Evolutionary conservation across 2,888 invertebrate species (phyloP).

Genomic region (Helleia helle): DNA sequence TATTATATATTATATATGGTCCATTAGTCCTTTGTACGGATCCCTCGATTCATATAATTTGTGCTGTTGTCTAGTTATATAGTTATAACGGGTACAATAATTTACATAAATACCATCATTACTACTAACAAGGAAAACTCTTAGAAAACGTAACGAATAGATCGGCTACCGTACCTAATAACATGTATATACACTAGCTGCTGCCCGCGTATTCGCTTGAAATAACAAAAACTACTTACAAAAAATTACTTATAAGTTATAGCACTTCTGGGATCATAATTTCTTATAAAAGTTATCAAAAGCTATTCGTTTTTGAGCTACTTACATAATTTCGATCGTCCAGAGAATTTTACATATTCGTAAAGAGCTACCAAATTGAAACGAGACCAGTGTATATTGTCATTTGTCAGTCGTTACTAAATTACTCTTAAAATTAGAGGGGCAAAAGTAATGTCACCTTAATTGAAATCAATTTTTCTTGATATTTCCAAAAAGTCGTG

Average conservation of each 20-base stretch:
- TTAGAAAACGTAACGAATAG: constrained; percentile 31
- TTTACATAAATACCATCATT: constrained; percentile 31
- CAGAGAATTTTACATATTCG: too few relatives aligned
- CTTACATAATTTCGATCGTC: too few relatives aligned
- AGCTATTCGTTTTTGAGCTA: too few relatives aligned
- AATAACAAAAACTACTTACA: too few relatives aligned
- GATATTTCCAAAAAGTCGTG: too few relatives aligned
- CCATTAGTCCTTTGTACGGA: constrained; percentile 13
- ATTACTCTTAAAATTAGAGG: constrained; percentile 13
- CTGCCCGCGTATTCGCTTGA: too few relatives aligned
- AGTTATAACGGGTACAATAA: constrained; percentile 17
- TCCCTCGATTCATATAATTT: constrained; percentile 20
- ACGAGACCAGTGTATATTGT: constrained; percentile 64
- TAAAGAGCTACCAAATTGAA: constrained; percentile 40
- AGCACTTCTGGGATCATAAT: too few relatives aligned
- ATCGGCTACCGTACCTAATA: constrained; percentile 19
- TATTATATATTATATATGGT: constrained; percentile 8
- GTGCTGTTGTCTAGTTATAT: constrained; percentile 16
- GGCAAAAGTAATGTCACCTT: too few relatives aligned
- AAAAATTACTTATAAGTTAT: too few relatives aligned
- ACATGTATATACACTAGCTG: constrained; percentile 26
- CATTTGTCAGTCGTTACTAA: constrained; percentile 60
- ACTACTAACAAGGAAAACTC: constrained; percentile 43
- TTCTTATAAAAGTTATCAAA: too few relatives aligned
- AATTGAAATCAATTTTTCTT: too few relatives aligned